These are phyloP conservation scores for Bimastos eiseni DNA, from an alignment of 2,888 invertebrate genomes.

Conservation along the genomic window DNA sequence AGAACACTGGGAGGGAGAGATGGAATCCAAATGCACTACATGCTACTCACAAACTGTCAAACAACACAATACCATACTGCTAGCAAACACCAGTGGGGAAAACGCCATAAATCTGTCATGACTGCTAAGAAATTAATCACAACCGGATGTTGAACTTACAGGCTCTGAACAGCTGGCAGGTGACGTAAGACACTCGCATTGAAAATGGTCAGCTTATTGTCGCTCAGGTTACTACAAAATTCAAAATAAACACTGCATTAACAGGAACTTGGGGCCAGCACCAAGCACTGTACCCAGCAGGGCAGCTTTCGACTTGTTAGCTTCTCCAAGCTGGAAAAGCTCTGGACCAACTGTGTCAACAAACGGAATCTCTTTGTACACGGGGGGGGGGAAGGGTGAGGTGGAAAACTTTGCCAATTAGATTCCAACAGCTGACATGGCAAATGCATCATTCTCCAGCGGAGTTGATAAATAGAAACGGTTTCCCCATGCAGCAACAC, in stretches of 20 bases:
- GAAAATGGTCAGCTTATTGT: conserved; percentile 17
- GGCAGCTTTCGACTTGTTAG: not conserved
- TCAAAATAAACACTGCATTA: conserved; percentile 26
- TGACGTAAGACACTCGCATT: not conserved
- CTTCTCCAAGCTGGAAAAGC: not conserved
- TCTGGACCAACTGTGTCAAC: conserved; percentile 13
- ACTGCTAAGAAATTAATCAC: not conserved
- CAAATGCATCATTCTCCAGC: not conserved
- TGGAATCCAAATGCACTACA: not conserved
- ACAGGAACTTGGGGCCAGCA: not conserved
- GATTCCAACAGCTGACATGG: conserved; percentile 17
- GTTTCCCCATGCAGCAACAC: not conserved
- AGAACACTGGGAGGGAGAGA: not conserved
- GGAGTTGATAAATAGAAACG: conserved; percentile 2
- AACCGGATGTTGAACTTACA: not conserved
- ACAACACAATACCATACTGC: not conserved
- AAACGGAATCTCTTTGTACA: not conserved
- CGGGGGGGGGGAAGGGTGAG: not conserved
- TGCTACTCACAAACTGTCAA: not conserved
- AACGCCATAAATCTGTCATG: not conserved
- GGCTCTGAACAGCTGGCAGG: not conserved
- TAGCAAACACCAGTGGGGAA: not conserved
- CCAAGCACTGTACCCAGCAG: not conserved
- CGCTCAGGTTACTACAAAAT: conserved; percentile 26
- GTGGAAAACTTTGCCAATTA: conserved; percentile 4